These are phyloP conservation scores for Linurgus olivaceus DNA, from an alignment of 2,797 vertebrate species.

Conservation along the genomic window DNA sequence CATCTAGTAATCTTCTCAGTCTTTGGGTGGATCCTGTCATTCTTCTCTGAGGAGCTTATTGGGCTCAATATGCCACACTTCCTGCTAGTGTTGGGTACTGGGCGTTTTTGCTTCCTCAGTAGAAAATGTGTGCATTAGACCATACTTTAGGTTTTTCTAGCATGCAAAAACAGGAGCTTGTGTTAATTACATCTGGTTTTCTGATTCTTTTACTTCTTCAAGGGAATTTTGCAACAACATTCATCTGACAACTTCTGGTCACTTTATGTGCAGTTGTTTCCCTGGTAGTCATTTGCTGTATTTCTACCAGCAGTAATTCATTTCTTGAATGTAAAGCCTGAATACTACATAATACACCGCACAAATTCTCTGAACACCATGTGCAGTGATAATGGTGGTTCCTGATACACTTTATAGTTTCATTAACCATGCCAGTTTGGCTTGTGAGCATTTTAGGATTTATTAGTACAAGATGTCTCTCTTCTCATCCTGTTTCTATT, in stretches of 20 bases:
- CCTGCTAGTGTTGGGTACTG: not conserved
- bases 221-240: not conserved
- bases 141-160: not conserved
- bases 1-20: not conserved
- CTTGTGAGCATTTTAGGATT: not conserved
- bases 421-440: not conserved
- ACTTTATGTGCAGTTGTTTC: not conserved
- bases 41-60: not conserved
- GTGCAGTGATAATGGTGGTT: not conserved
- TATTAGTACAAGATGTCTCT: not conserved
- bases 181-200: not conserved
- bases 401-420: not conserved
- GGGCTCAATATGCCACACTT: fast-evolving
- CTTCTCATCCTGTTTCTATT: not conserved
- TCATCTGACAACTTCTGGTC: not conserved
- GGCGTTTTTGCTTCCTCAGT: not conserved
- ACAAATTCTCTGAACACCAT: not conserved
- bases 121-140: not conserved
- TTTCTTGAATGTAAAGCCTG: not conserved
- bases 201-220: not conserved
- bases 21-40: not conserved
- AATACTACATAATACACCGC: not conserved
- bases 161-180: not conserved
- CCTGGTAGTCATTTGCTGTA: not conserved
- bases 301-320: not conserved